Evolutionary conservation across 2,888 invertebrate species (phyloP), one percentile per base, ranked within the genome.

Genomic region (Lordiphosa andalusiaca): DNA sequence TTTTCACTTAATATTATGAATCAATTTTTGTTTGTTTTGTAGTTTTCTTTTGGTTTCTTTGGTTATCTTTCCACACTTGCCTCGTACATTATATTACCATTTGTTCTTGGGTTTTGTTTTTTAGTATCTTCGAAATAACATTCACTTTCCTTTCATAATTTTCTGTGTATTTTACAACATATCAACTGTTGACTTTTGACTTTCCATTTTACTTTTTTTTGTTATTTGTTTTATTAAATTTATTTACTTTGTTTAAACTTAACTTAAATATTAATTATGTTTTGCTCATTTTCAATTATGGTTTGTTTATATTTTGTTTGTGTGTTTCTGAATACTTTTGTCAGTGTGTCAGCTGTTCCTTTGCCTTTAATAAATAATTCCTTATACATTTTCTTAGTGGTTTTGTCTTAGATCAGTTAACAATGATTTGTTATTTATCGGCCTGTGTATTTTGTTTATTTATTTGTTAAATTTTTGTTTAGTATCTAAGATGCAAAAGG

Each of bases 141-240:
- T 44, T 62, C 61, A 49, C 33, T 62, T 64, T 58, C 67, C 46
- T 62, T 58, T 51, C 63, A 57, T 60, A 68, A 70, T 55, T 62
- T 53, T 65, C 56, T 65, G 63, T 55, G 46, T 67, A 71, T 73
- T 74, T 83, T 84, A 75, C 73, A 77, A 82, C 74, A 83, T 80
- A 81, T 85, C 84, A 83, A 83, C 71, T 84, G 74, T 84, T 82
- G 84, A 78, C 73, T 82, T 75, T 78, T 65, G 68, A 84, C 84
- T 73, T 73, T 77, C 65, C 67, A 16, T 16, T 16, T 16, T 16
- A 16, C 16, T 16, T 16, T 16, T 16, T 16, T 70, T 67, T 75
- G 67, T 72, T 76, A 67, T 69, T 82, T 69, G 67, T 66, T 67
- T 65, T 72, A 74, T 69, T 73, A 80, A 69, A 78, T 70, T 75